Percentiles rank a stretch among this genome's conserved stretches.
Conservation (phyloP, 2,113 vertebrate genomes). For the Oncorhynchus tshawytscha region DNA sequence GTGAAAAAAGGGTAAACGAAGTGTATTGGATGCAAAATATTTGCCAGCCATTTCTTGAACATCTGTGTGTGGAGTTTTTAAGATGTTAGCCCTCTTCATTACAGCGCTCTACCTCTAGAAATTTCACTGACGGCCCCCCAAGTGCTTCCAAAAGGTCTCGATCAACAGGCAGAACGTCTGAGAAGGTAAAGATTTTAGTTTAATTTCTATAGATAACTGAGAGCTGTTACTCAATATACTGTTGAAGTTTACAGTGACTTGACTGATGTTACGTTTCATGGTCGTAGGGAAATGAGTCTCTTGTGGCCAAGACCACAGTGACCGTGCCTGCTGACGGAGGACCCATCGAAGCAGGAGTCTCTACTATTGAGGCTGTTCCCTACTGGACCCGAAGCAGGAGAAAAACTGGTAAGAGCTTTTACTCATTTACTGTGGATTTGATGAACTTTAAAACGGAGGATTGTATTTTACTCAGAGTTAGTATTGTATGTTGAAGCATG, state of each 20-base stretch:
- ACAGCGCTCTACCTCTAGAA: slow-evolving; percentile 86
- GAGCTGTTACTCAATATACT: not conserved
- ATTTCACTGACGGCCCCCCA: slow-evolving; percentile 85
- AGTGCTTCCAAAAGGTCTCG: slow-evolving; percentile 83
- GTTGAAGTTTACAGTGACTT: slow-evolving; percentile 1
- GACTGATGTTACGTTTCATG: accelerated
- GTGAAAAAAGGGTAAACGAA: slow-evolving; percentile 85
- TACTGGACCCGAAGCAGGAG: slow-evolving; percentile 80
- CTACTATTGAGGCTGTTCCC: slow-evolving; percentile 90
- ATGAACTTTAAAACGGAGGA: not conserved
- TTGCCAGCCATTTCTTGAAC: not conserved
- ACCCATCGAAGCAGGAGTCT: slow-evolving; percentile 88
- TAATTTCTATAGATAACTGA: not conserved
- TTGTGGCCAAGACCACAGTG: slow-evolving; percentile 92
- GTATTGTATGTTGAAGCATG: too few relatives aligned
- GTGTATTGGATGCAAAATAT: not conserved
- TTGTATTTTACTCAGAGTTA: too few relatives aligned
- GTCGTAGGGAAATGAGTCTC: slow-evolving; percentile 86
- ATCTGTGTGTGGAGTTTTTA: not conserved
- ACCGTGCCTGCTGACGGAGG: slow-evolving; percentile 88
- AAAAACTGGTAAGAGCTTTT: slow-evolving; percentile 77
- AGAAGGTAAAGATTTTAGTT: slow-evolving; percentile 66
- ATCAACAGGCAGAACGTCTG: slow-evolving; percentile 79
- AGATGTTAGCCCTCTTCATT: slow-evolving; percentile 21
- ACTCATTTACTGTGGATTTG: not conserved